Base-by-base conservation (phyloP, 92 coral and sea anemone species). In the Zoanthus solanderi region DNA sequence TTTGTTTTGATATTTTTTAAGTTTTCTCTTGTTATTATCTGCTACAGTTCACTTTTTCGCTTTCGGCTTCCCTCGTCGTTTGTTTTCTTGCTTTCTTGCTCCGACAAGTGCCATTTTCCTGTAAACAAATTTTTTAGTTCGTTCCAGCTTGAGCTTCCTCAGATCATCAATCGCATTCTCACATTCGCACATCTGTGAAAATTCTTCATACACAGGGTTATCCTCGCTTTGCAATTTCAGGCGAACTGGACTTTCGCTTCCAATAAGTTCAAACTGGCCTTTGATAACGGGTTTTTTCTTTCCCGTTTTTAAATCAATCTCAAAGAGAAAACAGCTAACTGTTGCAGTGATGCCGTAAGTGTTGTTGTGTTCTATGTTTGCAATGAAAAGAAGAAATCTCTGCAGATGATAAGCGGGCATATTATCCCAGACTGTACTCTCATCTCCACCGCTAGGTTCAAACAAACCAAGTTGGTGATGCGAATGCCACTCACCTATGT, bases 281-380 rank as follows among this genome's bases (percentile, higher is more conserved):
- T 67, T 54, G 31, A 77, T 71, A 52, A 93, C 92, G 4, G 92
- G 84, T 13, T 74, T 81, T 34, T 54, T 69, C 52, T 12, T 15
- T 31, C 90, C 74, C 32, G 29, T 87, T 31, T 68, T 13, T 30
- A 54, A 69, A 32, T 89, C 83, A 28, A 88, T 78, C 45, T 93
- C 92, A 52, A 89, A 91, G 69, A 93, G 92, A 84, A 93, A 93
- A 83, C 94, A 91, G 18, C 93, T 81, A 4, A 89, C 82, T 12
- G 87, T 54, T 1, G 79, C 91, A 71, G 53, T 89, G 4, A 18
- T 69, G 75, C 16, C 75, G 11, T 69, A 45, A 69, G 42, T 37
- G 56, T 32, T 11, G 45, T 50, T 23, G 18, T 50, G 54, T 16
- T 57, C 46, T 23, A 86, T 76, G 23, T 79, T 86, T 29, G 89